Evolutionary conservation across 2,888 invertebrate species (phyloP).

Genomic region (Ormyrus nitidulus): DNA sequence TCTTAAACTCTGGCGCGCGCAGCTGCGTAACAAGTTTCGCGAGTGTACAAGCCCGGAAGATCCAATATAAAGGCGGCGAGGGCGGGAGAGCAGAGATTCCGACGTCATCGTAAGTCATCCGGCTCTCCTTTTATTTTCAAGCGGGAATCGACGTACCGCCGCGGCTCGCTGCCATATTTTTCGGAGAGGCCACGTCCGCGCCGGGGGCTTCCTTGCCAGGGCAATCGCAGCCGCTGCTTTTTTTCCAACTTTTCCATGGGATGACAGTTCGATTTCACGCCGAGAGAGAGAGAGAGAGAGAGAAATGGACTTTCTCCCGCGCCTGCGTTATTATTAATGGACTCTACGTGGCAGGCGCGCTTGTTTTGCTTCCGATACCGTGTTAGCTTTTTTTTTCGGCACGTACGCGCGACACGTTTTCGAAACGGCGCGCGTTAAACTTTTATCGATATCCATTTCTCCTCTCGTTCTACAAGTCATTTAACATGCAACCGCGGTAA

Average conservation of each 20-base stretch:
- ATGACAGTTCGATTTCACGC: conserved; percentile 55
- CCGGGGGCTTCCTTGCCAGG: background rate
- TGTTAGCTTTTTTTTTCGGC: conserved; percentile 5
- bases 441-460: conserved; percentile 23
- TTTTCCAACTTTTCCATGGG: conserved; percentile 42
- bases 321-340: conserved; percentile 42
- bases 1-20: background rate
- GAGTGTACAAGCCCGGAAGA: background rate
- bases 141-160: conserved; percentile 15
- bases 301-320: conserved; percentile 39
- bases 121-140: background rate
- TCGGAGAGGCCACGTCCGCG: background rate
- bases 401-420: conserved; percentile 26
- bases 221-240: conserved; percentile 18
- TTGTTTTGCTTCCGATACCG: conserved; percentile 23
- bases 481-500: no score
- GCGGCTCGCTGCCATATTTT: conserved; percentile 32
- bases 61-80: conserved; percentile 32
- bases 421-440: conserved; percentile 5
- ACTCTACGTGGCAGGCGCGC: conserved; percentile 19
- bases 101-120: conserved; percentile 50
- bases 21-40: conserved; percentile 28
- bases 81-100: conserved; percentile 21
- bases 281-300: conserved; percentile 29
- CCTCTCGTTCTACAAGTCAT: background rate